Base-by-base conservation (phyloP, 2,888 invertebrate species). In the Ormia ochracea region DNA sequence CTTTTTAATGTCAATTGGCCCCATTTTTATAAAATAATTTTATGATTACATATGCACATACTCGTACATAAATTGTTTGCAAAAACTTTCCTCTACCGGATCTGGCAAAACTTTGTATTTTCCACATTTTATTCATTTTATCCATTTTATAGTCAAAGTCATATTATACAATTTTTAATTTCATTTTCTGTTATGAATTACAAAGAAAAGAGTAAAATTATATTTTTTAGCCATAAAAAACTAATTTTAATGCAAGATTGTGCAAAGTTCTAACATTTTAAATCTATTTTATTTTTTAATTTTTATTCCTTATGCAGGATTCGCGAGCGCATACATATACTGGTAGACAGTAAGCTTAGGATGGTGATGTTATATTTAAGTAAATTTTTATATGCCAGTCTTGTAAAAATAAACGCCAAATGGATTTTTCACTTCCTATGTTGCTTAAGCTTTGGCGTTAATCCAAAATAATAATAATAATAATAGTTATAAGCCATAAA, bases 401-500 rank as follows among this genome's bases (percentile, higher is more conserved):
- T 63, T 38, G 17, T 21, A 48, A 63, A 66, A 58, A 26, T 52
- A 59, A 70, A 72, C 66, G 76, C 76, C 72, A 76, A 76, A 76
- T 81, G 76, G 45, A 59, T 79, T 79, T 72, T 74, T 12, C 54
- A 56, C 75, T 78, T 75, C 76, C 81, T 76, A 68, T 79, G 61
- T 81, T 65, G 43, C 69, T 50, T 76, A 38, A 52, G 43, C 66
- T 48, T 72, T 81, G 81, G 80, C 83, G 80, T 58, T 56, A 76
- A 63, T 82, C 81, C 82, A 82, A 78, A 65, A 72, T 69, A 78
- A 81, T 82, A 82, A 72, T 69, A 78, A 81, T 82, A 82, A 80
- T 81, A 78, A 69, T 75, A 78, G 73, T 82, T 78, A 75, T 78
- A 81, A 81, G 81, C 78, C 78, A 83, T 82, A 82, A 82, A 82